Base-by-base conservation (phyloP, 2,888 invertebrate genomes). In the Drosophila koepferae region DNA sequence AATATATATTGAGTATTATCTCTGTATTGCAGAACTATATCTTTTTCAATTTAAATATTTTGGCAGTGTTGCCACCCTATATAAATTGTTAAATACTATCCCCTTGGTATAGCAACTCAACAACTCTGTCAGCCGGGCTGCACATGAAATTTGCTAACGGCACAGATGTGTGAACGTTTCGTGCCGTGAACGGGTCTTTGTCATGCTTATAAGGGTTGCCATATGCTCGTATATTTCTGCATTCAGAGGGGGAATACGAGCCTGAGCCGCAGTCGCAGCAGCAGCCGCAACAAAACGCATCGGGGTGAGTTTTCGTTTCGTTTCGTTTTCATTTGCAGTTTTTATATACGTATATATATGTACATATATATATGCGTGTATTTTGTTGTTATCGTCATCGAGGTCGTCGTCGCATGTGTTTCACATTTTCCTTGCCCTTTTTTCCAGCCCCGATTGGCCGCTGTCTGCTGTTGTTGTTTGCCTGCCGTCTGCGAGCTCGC, bases 391-490 rank as follows among this genome's bases (percentile, higher is more conserved):
- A 85, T 85, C 85, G 85, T 89, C 85, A 85, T 85, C 85, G 85
- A 89, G 89, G 87, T 89, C 56, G 72, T 53, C 75, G 86, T 82
- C 89, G 89, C 84, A 85, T 86, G 86, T 86, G 86, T 90, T 90
- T 89, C 82, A 74, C 88, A 86, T 87, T 89, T 90, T 89, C 82
- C 85, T 81, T 81, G 81, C 82, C 82, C 88, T 84, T 84, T 84
- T 81, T 61, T 49, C 72, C 56, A 63, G 76, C 65, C 72, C 74
- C 66, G 56, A 28, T 63, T 63, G 58, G 58, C 28, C 48, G 53
- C 44, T 36, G 67, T 71, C 74, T 81, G 82, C 55, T 64, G 38
- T 40, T 40, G 38, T 40, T 70, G 78, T 72, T 77, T 81, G 85
- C 66, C 71, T 51, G 71, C 66, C 66, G 63, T 44, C 63, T 49